Conservation (phyloP, 2,113 vertebrate species). For the Sylvia atricapilla region DNA sequence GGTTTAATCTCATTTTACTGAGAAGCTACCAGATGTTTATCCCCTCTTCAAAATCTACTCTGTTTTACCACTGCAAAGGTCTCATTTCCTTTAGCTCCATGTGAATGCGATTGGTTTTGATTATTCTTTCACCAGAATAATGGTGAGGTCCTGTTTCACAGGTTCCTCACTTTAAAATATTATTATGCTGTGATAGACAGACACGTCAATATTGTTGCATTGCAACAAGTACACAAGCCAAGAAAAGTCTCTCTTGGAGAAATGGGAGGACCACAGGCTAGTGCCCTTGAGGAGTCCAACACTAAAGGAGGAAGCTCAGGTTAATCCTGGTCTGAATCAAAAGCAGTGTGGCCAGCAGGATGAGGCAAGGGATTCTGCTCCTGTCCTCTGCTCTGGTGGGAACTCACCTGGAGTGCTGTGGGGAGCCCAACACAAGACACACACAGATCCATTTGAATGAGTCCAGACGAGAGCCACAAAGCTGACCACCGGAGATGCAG, state of each 20-base stretch:
- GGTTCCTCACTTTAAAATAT: neutral
- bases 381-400: neutral
- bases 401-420: fast-evolving
- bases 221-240: neutral
- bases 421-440: neutral
- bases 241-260: no score
- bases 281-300: neutral
- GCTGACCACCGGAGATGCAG: neutral
- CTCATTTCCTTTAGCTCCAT: neutral
- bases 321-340: neutral
- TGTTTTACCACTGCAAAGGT: neutral
- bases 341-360: neutral
- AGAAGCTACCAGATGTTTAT: neutral
- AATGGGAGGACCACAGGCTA: neutral
- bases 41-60: neutral
- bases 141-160: neutral
- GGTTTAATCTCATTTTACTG: neutral
- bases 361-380: neutral
- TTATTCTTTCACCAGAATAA: neutral
- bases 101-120: neutral
- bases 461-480: fast-evolving
- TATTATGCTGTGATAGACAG: neutral
- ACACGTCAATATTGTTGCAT: fast-evolving
- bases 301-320: neutral
- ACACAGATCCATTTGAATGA: neutral